Conservation (phyloP, 2,113 vertebrate species). For the Ursus arctos region DNA sequence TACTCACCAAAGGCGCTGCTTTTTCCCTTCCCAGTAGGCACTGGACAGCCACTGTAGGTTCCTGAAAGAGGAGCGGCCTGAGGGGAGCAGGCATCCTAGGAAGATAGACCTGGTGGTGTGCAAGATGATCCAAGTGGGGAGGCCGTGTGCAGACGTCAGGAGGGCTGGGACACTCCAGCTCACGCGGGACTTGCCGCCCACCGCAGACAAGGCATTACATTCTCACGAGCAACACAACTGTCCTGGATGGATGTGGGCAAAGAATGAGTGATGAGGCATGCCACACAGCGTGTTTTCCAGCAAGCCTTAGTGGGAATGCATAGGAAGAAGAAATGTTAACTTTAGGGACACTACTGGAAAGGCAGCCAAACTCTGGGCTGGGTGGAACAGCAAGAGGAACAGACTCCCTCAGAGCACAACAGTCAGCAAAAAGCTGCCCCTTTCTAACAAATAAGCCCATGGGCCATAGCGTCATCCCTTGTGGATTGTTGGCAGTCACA, state of each 20-base stretch:
- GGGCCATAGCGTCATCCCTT: background rate
- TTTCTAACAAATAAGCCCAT: background rate
- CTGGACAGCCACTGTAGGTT: background rate
- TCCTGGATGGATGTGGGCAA: background rate
- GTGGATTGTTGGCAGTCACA: background rate
- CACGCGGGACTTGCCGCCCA: rapidly evolving
- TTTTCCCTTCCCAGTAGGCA: background rate
- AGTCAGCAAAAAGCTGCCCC: background rate
- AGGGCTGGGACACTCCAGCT: background rate
- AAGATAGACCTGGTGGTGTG: background rate
- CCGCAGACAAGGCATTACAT: background rate
- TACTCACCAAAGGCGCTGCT: background rate
- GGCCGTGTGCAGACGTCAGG: background rate
- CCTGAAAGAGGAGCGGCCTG: background rate
- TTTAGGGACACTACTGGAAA: background rate
- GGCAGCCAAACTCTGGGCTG: background rate
- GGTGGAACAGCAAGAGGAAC: background rate
- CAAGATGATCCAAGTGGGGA: background rate
- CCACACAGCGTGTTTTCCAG: rapidly evolving
- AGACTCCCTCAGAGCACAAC: background rate
- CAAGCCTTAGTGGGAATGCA: background rate
- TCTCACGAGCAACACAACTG: background rate
- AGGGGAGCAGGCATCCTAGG: background rate
- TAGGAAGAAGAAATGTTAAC: background rate
- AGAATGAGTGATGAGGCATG: background rate